phyloP scores from a whole-genome alignment of 2,888 invertebrate genomes.

The Hermaeophaga mercurialis region DNA sequence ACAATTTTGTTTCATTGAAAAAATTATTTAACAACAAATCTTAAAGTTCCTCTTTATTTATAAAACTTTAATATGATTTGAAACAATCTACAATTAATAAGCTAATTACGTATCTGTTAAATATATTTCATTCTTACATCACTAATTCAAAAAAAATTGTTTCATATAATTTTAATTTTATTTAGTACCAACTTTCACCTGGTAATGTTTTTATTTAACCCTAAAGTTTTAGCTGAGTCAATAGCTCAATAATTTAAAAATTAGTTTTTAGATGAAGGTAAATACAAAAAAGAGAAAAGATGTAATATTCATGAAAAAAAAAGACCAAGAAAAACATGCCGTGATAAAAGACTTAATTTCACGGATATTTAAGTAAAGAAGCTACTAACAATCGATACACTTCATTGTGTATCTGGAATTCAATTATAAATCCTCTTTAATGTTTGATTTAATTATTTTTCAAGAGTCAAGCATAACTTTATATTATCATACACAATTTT shows the following conservation, averaged over 20 bases:
- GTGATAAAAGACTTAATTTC: constrained; percentile 56
- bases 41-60: too few relatives aligned
- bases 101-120: too few relatives aligned
- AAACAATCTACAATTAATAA: too few relatives aligned
- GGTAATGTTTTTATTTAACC: not conserved
- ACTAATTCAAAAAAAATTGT: too few relatives aligned
- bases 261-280: constrained; percentile 48
- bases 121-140: too few relatives aligned
- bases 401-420: constrained; percentile 48
- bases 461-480: not conserved
- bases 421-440: constrained; percentile 48
- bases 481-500: not conserved
- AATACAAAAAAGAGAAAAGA: constrained; percentile 48
- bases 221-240: constrained; percentile 45
- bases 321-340: constrained; percentile 42
- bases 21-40: constrained; percentile 17
- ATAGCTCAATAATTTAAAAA: constrained; percentile 48
- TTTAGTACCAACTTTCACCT: constrained; percentile 5
- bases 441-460: constrained; percentile 43
- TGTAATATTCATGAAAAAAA: constrained; percentile 46
- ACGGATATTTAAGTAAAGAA: constrained; percentile 53
- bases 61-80: too few relatives aligned
- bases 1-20: constrained; percentile 29
- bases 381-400: constrained; percentile 45
- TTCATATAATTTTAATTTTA: not conserved